phyloP scores from a whole-genome alignment of 1,140 invertebrate species.

The Diabrotica virgifera region DNA sequence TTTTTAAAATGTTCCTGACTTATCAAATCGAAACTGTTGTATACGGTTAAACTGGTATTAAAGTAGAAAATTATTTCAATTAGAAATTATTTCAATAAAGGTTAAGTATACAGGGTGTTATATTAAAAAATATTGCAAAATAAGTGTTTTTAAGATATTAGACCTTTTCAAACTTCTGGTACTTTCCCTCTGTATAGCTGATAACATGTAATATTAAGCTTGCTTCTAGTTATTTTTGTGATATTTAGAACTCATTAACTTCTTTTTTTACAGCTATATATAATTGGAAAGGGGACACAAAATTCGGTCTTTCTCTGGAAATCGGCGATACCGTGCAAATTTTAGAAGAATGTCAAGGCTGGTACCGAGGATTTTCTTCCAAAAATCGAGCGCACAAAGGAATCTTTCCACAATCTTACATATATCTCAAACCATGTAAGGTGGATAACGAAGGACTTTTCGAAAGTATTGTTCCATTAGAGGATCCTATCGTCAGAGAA shows the following conservation, averaged over 20 bases:
- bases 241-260: background rate
- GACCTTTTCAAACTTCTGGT: no score
- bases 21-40: no score
- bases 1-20: no score
- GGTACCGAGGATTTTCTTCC: slow-evolving; percentile 82
- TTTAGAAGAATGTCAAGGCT: slow-evolving; percentile 83
- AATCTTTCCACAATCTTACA: slow-evolving; percentile 78
- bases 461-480: slow-evolving; percentile 68
- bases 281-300: slow-evolving; percentile 82
- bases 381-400: slow-evolving; percentile 80
- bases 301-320: slow-evolving; percentile 76
- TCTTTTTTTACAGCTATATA: slow-evolving; percentile 72
- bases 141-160: no score
- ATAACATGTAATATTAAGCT: no score
- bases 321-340: slow-evolving; percentile 91
- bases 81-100: no score
- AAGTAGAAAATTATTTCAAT: no score
- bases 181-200: no score
- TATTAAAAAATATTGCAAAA: no score
- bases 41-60: no score
- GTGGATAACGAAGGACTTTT: slow-evolving; percentile 70
- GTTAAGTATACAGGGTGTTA: no score
- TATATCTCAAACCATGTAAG: slow-evolving; percentile 74
- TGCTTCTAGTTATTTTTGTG: no score
- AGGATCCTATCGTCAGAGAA: slow-evolving; percentile 85